These are phyloP conservation scores for Ptiloglossa arizonensis DNA, from an alignment of 1,140 invertebrate species.

Conservation along the genomic window DNA sequence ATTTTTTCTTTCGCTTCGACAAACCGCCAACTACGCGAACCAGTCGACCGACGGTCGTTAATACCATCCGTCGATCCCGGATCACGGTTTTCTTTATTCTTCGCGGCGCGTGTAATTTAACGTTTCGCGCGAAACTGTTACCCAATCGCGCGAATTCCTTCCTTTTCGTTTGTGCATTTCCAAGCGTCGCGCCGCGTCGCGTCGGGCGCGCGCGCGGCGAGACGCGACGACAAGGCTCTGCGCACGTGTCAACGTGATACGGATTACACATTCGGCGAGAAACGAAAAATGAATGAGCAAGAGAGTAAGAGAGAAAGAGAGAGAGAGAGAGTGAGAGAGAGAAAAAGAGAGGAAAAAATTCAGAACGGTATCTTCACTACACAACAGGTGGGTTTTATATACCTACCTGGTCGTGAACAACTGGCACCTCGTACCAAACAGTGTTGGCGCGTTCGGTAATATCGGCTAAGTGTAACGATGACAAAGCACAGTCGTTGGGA, in stretches of 20 bases:
- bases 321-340: background rate
- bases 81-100: constrained; percentile 7
- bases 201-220: too few species aligned
- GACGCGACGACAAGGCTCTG: too few species aligned
- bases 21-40: background rate
- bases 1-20: too few species aligned
- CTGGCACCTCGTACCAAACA: background rate
- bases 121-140: constrained; percentile 32
- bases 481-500: constrained; percentile 1
- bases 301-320: background rate
- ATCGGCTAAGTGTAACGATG: constrained; percentile 8
- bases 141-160: constrained; percentile 32
- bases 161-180: background rate
- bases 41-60: background rate
- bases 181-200: too few species aligned
- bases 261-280: background rate
- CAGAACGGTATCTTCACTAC: constrained; percentile 2
- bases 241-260: too few species aligned
- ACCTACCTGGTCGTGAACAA: constrained; percentile 40
- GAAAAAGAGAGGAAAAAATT: background rate
- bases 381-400: constrained; percentile 24
- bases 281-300: too few species aligned
- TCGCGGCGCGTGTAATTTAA: background rate
- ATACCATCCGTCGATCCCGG: background rate
- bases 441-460: background rate